Base-by-base conservation (phyloP, 2,888 invertebrate genomes). In the Nymphalis polychloros region DNA sequence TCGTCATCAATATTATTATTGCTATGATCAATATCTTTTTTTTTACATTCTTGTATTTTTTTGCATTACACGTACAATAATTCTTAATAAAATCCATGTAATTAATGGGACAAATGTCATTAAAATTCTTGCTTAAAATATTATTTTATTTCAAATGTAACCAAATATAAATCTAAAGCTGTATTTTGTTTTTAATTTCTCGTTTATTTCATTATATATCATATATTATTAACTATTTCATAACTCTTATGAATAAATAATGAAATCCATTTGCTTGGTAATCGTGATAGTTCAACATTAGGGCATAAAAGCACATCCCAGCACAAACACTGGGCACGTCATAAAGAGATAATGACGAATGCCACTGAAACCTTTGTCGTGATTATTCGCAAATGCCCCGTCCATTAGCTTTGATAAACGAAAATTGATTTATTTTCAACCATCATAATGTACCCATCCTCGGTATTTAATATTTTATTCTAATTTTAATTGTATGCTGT, bases 351-450 rank as follows among this genome's bases (percentile, higher is more conserved):
- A 75, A 72, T 64, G 62, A 65, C 57, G 63, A 65, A 73, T 70
- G 70, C 70, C 64, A 69, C 69, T 69, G 69, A 64, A 68, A 65
- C 72, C 72, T 74, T 73, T 75, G 71, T 76, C 78, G 77, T 78
- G 78, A 78, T 77, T 76, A 76, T 78, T 76, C 57, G 74, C 75
- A 74, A 77, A 76, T 71, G 75, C 62, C 48, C 67, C 70, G 59
- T 70, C 75, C 76, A 77, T 76, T 76, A 74, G 67, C 68, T 67
- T 70, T 64, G 67, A 75, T 74, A 69, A 73, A 68, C 64, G 59
- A 17, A 31, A 49, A 49, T 50, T 41, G 67, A 64, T 64, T 59
- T 50, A 63, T 63, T 71, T 61, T 67, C 59, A 63, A 67, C 48
- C 53, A 52, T 55, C 35, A 31, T 55, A 55, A 55, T 55, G 55